Evolutionary conservation across 2,797 vertebrate species (phyloP), one percentile per base, ranked within the genome.

Genomic region (Peromyscus aztecus): DNA sequence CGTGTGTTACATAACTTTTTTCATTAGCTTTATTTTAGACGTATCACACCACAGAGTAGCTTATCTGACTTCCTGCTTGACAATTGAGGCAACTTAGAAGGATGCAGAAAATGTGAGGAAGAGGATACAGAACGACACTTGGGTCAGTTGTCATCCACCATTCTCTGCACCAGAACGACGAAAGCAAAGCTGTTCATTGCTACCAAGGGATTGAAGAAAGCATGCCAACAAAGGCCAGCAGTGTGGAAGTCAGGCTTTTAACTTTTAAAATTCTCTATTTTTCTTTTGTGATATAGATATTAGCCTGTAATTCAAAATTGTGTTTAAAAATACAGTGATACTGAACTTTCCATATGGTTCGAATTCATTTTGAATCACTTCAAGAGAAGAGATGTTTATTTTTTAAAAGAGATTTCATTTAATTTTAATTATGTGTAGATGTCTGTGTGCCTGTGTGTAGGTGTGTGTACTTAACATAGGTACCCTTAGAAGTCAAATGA

Each of bases 301-400:
- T 80, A 61, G 7, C 67, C 34, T 40, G 63, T 76, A 63, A 59
- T 59, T 46, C 61, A 89, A 69, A 34, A 23, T 17, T 27, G 21
- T 57, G 1, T 59, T 91, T 84, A 24, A 84, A 94, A 93, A n/a
- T 37, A 21, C 0, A 27, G 11, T 34, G 40, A 24, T 16, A 55
- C n/a, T 84, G 29, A 77, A n/a, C 17, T 93, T 80, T 75, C n/a
- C 46, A 31, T 6, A 1, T 8, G 57, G 67, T 3, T 61, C 73
- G 12, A 86, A 69, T 52, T 81, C 73, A 87, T 81, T 93, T 91
- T 83, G 24, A 94, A 78, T 81, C 21, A 75, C 73, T 81, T 80
- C 11, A 77, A 19, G 10, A 83, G 34, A 89, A 76, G 31, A 94
- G 93, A 63, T 27, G 6, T 73, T 90, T 75, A 40, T 63, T 16